Conservation (phyloP, 2,113 vertebrate species). For the Silurus glanis region DNA sequence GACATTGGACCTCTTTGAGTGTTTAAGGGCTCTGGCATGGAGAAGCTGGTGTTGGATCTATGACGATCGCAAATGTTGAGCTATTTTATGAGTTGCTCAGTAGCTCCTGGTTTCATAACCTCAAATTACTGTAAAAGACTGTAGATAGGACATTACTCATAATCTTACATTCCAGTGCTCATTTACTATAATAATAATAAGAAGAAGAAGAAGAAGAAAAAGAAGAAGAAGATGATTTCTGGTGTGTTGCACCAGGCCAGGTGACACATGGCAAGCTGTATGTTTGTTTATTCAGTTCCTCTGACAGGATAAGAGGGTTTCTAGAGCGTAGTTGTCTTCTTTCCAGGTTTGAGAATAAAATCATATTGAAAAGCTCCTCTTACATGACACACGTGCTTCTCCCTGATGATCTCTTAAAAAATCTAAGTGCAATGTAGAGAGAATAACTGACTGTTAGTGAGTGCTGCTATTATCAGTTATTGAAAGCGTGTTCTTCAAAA, state of each 20-base stretch:
- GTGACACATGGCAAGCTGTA: not conserved
- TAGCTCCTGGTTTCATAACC: too few species aligned
- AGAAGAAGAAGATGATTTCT: not conserved
- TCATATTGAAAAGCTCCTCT: conserved; percentile 17
- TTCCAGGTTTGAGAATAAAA: conserved; percentile 9
- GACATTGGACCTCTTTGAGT: too few species aligned
- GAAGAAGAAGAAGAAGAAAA: too few species aligned
- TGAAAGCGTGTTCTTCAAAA: not conserved
- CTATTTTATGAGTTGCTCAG: too few species aligned
- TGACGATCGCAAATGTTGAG: too few species aligned
- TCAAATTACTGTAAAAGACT: too few species aligned
- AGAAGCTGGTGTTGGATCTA: too few species aligned
- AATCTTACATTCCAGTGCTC: too few species aligned
- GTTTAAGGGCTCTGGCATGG: too few species aligned
- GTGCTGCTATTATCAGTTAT: conserved; percentile 17
- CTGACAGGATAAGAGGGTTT: not conserved
- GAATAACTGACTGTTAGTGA: conserved; percentile 32
- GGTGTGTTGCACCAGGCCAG: not conserved
- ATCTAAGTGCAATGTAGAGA: conserved; percentile 10
- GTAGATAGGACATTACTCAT: too few species aligned
- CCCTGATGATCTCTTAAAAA: conserved; percentile 16
- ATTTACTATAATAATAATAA: not conserved
- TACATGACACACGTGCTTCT: not conserved
- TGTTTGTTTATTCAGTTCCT: not conserved
- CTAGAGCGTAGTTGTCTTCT: not conserved